Conservation (phyloP, 1,140 invertebrate species). For the Drosophila chauvacae region DNA sequence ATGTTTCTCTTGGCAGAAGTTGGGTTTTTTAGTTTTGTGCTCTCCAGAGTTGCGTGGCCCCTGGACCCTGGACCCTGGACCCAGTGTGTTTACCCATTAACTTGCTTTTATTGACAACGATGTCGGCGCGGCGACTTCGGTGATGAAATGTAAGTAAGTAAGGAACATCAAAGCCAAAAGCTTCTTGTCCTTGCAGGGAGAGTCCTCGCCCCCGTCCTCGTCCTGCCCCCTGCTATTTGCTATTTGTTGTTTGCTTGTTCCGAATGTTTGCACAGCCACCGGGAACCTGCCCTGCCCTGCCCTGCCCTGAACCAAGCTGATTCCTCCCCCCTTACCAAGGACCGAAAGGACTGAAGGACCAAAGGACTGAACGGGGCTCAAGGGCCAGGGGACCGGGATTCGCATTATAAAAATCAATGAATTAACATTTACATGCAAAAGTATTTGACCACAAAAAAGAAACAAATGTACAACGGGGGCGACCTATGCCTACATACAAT, state of each 20-base stretch:
- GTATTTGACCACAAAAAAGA: conserved; percentile 83
- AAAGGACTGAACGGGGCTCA: background rate
- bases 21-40: conserved; percentile 74
- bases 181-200: conserved; percentile 31
- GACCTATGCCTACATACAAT: conserved; percentile 36
- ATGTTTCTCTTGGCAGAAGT: conserved; percentile 67
- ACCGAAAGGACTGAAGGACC: background rate
- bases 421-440: conserved; percentile 81
- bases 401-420: conserved; percentile 82
- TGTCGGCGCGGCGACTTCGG: conserved; percentile 51
- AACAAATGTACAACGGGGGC: conserved; percentile 75
- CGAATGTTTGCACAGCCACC: conserved; percentile 63
- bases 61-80: background rate
- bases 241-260: conserved; percentile 59
- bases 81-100: conserved; percentile 72
- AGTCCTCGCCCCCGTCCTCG: background rate
- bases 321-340: background rate
- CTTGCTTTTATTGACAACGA: conserved; percentile 77
- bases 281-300: background rate
- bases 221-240: conserved; percentile 4
- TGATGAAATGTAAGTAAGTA: conserved; percentile 80
- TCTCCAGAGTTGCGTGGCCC: background rate
- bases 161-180: conserved; percentile 72
- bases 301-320: background rate
- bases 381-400: conserved; percentile 24